phyloP scores from a whole-genome alignment of 2,797 vertebrate genomes.

The Tachyglossus aculeatus region DNA sequence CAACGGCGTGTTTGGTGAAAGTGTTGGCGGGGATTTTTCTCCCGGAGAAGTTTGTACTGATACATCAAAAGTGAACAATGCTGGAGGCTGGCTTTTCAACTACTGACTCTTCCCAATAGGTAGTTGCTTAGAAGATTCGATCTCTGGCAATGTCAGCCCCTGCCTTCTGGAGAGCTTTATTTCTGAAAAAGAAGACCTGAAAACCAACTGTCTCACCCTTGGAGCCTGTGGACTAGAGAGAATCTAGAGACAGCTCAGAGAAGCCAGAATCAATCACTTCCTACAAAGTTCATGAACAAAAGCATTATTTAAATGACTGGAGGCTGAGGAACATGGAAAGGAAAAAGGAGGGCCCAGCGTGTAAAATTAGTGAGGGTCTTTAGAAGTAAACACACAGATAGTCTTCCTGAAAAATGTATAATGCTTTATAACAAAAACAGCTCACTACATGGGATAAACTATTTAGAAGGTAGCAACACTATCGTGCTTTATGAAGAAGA shows the following conservation, averaged over 20 bases:
- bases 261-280: background rate
- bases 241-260: background rate
- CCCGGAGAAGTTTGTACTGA: background rate
- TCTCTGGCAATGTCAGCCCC: background rate
- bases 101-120: background rate
- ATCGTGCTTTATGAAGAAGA: conserved; percentile 62
- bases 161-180: background rate
- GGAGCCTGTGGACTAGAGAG: accelerated
- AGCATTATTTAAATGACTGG: conserved; percentile 6
- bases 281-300: background rate
- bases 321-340: background rate
- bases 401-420: conserved; percentile 40
- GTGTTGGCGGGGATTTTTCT: background rate
- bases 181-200: background rate
- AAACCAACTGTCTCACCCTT: background rate
- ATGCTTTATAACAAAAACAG: conserved; percentile 35
- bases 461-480: conserved; percentile 63
- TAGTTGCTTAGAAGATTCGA: background rate
- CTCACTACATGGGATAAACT: conserved; percentile 65
- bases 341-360: background rate
- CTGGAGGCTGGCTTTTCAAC: background rate
- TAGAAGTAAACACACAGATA: background rate
- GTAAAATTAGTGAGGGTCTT: background rate
- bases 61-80: accelerated
- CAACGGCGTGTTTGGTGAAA: background rate